Percentiles rank a stretch among this genome's conserved stretches.
These are phyloP conservation scores for Tiliqua scincoides DNA, from an alignment of 2,113 vertebrate genomes.

Conservation along the genomic window DNA sequence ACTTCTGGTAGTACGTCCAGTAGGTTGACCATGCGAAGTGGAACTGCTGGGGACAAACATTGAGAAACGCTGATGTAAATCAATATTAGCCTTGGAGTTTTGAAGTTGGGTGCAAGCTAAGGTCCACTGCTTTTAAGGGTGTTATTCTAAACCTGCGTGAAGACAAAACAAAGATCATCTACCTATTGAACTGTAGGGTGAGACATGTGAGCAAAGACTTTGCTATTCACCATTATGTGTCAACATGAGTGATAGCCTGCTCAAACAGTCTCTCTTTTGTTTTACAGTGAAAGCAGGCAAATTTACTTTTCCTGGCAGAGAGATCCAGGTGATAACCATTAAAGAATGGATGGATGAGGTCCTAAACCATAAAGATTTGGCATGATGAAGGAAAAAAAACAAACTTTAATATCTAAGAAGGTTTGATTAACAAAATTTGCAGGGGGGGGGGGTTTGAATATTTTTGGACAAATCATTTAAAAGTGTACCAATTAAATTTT, in stretches of 20 bases:
- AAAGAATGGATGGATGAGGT: neutral
- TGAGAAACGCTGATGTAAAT: neutral
- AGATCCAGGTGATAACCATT: neutral
- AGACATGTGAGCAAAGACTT: constrained; percentile 1
- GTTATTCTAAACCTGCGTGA: neutral
- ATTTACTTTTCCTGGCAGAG: constrained; percentile 3
- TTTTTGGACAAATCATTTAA: neutral
- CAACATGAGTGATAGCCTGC: neutral
- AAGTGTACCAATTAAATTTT: neutral
- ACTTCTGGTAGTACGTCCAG: too few species aligned
- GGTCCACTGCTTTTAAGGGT: neutral
- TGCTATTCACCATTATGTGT: neutral
- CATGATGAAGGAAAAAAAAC: neutral
- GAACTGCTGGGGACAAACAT: too few species aligned
- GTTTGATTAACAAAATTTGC: neutral
- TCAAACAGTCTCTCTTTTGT: neutral
- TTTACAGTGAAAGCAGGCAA: neutral
- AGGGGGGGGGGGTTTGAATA: too few species aligned
- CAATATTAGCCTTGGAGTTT: constrained; percentile 1
- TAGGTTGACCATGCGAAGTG: too few species aligned
- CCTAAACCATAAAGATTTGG: neutral
- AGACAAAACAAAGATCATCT: neutral
- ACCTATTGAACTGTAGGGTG: neutral
- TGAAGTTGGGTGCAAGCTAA: neutral
- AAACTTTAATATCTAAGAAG: too few species aligned